Evolutionary conservation across 2,888 invertebrate species (phyloP), one percentile per base, ranked within the genome.

Genomic region (Sphaerophoria rueppellii): DNA sequence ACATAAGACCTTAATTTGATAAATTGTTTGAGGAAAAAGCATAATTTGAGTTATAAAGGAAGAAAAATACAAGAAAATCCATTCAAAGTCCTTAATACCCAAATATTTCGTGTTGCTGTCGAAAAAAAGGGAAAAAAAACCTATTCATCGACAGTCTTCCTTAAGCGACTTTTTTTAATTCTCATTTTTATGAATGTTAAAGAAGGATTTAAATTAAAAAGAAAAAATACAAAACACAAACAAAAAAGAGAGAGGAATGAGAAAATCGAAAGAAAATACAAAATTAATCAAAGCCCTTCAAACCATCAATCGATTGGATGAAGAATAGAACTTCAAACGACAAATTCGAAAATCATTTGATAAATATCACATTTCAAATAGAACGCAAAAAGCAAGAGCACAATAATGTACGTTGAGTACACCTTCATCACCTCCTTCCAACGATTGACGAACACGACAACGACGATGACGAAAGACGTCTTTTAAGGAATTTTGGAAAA

Each of bases 341-440:
- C 67, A 75, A 70, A 75, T 52, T 74, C 71, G 52, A 71, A 60
- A 75, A 71, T 82, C 74, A 78, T 78, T 83, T 65, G 54, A 54
- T 78, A 82, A 72, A 76, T 72, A 75, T 79, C 71, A 58, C 37
- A 60, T 60, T 82, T 82, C 67, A 71, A 79, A 83, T 54, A 61
- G 16, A 40, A 54, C 2, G 9, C 6, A 9, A 43, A 12, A 43
- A 43, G 9, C 12, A 43, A 12, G 43, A 43, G 12, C 4, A 43
- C 9, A 12, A 9, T 11, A 9, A 43, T 61, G 46, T 32, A 37
- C 11, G n/a, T 52, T 11, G 9, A 46, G 14, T 16, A 70, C 24
- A 43, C 54, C 24, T 7, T 43, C 4, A 7, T 12, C 58, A 9
- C 12, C 35, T 40, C 48, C 11, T 34, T 48, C 9, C 16, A 4